A percentile compares a stretch with the other conserved stretches of the same genome.
These are phyloP conservation scores for Phocoena phocoena DNA, from an alignment of 2,113 vertebrate genomes.

Conservation along the genomic window DNA sequence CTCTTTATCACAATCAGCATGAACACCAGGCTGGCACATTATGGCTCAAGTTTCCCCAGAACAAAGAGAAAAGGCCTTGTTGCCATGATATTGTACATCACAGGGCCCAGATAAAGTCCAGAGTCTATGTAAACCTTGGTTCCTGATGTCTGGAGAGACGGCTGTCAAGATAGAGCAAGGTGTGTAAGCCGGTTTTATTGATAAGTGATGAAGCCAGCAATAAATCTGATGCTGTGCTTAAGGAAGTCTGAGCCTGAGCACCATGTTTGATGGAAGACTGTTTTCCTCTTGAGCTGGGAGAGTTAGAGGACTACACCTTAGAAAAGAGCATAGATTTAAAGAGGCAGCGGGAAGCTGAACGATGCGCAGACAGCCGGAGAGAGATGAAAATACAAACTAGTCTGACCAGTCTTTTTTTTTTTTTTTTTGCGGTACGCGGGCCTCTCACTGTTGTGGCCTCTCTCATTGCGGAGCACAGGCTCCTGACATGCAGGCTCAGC, in stretches of 20 bases:
- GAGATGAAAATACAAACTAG: constrained; percentile 21
- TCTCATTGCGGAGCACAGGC: too few species aligned
- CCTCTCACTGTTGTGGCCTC: too few species aligned
- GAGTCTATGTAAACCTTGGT: constrained; percentile 75
- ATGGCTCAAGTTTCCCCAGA: constrained; percentile 79
- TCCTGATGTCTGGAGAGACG: constrained; percentile 71
- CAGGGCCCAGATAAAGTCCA: constrained; percentile 81
- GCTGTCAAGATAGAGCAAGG: constrained; percentile 77
- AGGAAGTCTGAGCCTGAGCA: constrained; percentile 44
- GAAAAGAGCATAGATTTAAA: constrained; percentile 14
- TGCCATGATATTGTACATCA: constrained; percentile 77
- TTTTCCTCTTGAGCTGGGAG: constrained; percentile 52
- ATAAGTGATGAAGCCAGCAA: constrained; percentile 78
- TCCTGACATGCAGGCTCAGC: too few species aligned
- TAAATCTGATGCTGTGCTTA: constrained; percentile 71
- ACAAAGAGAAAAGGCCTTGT: constrained; percentile 84
- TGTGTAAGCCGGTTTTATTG: constrained; percentile 76
- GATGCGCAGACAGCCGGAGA: background rate
- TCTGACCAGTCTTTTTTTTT: background rate
- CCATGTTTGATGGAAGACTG: background rate
- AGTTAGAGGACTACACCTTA: constrained; percentile 35
- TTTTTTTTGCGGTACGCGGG: too few species aligned
- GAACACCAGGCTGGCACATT: constrained; percentile 80
- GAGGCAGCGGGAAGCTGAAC: background rate
- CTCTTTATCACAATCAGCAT: constrained; percentile 80